Evolutionary conservation across 2,888 invertebrate species (phyloP).

Genomic region (Heteropelma amictum): DNA sequence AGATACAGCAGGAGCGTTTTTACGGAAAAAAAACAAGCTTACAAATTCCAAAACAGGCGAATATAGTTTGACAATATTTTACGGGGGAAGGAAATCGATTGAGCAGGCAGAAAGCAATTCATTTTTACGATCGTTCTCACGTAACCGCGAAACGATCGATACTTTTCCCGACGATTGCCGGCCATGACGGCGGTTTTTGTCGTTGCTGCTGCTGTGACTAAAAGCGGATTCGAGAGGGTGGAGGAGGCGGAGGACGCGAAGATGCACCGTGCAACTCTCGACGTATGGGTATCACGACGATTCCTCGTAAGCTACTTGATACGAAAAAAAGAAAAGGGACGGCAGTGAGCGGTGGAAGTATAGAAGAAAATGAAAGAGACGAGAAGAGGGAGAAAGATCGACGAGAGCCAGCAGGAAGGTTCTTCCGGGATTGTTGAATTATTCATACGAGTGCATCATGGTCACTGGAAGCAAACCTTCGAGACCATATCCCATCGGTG

Average conservation of each 20-base stretch:
- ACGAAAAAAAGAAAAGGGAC: slow-evolving; percentile 46
- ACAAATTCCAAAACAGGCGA: no score
- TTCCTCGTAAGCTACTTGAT: slow-evolving; percentile 45
- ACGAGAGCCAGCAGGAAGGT: slow-evolving; percentile 42
- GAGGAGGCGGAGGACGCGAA: slow-evolving; percentile 17
- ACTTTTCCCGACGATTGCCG: slow-evolving; percentile 14
- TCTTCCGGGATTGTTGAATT: slow-evolving; percentile 56
- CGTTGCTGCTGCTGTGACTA: slow-evolving; percentile 16
- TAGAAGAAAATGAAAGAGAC: slow-evolving; percentile 14
- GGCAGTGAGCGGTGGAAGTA: slow-evolving; percentile 23
- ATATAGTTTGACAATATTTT: background rate
- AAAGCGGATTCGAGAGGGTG: slow-evolving; percentile 37
- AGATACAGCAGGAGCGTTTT: no score
- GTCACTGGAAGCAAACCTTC: slow-evolving; percentile 35
- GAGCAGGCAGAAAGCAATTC: slow-evolving; percentile 17
- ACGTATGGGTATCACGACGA: slow-evolving; percentile 36
- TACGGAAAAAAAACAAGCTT: no score
- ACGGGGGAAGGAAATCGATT: slow-evolving; percentile 28
- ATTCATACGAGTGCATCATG: slow-evolving; percentile 53
- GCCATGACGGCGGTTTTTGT: background rate
- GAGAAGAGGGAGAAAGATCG: slow-evolving; percentile 11
- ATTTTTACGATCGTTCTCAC: slow-evolving; percentile 39
- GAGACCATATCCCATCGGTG: slow-evolving; percentile 21
- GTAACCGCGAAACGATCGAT: slow-evolving; percentile 23
- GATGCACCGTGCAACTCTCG: slow-evolving; percentile 9